phyloP scores from a whole-genome alignment of 1,140 invertebrate species.

The Apolygus lucorum region DNA sequence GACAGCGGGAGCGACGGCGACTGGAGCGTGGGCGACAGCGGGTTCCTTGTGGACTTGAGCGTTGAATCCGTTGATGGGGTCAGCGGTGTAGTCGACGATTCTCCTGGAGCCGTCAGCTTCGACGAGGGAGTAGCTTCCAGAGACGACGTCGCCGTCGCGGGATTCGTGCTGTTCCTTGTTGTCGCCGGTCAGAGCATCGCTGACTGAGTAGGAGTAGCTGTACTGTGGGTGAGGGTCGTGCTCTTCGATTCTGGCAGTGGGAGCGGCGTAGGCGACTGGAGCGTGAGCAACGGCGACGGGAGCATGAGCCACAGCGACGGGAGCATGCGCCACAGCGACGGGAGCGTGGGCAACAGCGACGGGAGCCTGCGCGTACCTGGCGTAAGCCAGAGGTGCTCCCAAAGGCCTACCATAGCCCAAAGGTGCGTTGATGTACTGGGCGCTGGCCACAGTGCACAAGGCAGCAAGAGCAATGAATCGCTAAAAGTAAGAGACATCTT shows the following conservation, averaged over 20 bases:
- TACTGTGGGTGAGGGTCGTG: conserved; percentile 41
- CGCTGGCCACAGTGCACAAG: background rate
- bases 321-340: background rate
- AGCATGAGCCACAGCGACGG: conserved; percentile 6
- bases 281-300: conserved; percentile 2
- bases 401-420: background rate
- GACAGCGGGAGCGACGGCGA: conserved; percentile 20
- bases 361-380: background rate
- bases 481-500: too few species aligned
- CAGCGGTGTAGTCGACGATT: conserved; percentile 50
- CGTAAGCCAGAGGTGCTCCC: conserved; percentile 2
- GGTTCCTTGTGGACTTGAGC: conserved; percentile 44
- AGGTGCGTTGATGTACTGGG: background rate
- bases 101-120: conserved; percentile 52
- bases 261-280: too few species aligned
- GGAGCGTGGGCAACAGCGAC: conserved; percentile 12
- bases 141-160: conserved; percentile 45
- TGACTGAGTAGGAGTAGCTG: conserved; percentile 45
- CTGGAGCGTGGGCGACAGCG: conserved; percentile 11
- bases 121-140: conserved; percentile 46
- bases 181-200: conserved; percentile 45
- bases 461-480: background rate
- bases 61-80: conserved; percentile 51
- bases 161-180: conserved; percentile 45
- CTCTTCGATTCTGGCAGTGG: background rate